Percentiles rank a stretch among this genome's conserved stretches.
Conservation (phyloP, 2,797 vertebrate species). For the Pogonophryne albipinna region DNA sequence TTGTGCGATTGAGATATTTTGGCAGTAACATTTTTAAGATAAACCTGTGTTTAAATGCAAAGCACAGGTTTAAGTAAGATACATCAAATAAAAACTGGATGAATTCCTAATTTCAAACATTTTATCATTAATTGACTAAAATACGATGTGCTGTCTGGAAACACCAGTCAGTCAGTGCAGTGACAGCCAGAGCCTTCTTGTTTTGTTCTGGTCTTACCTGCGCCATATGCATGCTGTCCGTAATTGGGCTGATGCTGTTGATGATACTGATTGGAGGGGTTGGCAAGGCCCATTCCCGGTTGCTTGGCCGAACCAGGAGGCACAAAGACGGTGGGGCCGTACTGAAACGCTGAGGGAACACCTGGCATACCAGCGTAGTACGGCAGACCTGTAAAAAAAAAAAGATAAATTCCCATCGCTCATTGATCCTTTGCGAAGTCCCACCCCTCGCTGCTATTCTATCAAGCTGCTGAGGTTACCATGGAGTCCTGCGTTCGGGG, state of each 20-base stretch:
- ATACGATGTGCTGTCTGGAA: neutral
- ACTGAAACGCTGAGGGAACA: constrained; percentile 95
- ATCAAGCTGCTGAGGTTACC: no score
- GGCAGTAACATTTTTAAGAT: neutral
- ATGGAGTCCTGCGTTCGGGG: no score
- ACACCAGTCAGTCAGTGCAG: neutral
- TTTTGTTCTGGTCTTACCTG: constrained; percentile 83
- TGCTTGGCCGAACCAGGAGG: constrained; percentile 95
- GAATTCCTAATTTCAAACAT: neutral
- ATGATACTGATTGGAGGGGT: constrained; percentile 90
- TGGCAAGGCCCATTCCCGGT: constrained; percentile 89
- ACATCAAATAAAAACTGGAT: neutral
- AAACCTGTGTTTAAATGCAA: constrained; percentile 10
- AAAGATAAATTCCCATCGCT: neutral
- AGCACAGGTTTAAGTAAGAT: neutral
- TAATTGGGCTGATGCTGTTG: constrained; percentile 92
- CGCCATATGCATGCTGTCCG: constrained; percentile 91
- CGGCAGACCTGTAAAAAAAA: constrained; percentile 85
- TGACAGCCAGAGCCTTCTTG: neutral
- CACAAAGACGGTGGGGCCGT: constrained; percentile 95
- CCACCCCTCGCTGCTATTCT: no score
- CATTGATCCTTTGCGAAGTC: no score
- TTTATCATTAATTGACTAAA: neutral
- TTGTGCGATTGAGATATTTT: neutral
- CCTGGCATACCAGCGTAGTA: constrained; percentile 93